These are phyloP conservation scores for Heteromyza rotundicornis DNA, from an alignment of 2,888 invertebrate genomes.

Conservation along the genomic window DNA sequence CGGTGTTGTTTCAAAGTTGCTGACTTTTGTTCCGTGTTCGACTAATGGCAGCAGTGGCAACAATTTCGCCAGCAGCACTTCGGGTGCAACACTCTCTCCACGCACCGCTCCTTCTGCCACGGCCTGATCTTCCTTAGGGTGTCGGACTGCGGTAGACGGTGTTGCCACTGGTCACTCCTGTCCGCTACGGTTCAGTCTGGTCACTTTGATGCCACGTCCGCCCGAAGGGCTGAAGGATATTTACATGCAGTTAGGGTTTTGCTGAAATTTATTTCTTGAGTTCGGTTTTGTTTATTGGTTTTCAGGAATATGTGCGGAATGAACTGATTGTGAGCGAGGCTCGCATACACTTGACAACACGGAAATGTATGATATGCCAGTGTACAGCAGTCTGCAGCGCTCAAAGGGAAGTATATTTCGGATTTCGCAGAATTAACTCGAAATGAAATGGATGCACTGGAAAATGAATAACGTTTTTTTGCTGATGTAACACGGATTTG, in stretches of 20 bases:
- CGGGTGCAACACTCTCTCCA: neutral
- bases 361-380: neutral
- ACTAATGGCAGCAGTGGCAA: neutral
- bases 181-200: conserved; percentile 10
- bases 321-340: too few species aligned
- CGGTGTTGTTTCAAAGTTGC: neutral
- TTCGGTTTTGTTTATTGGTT: conserved; percentile 28
- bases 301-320: too few species aligned
- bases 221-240: too few species aligned
- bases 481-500: too few species aligned
- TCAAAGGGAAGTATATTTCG: neutral
- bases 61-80: conserved; percentile 11
- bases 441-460: too few species aligned
- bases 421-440: neutral
- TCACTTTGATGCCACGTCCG: too few species aligned
- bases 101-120: neutral
- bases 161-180: conserved; percentile 17
- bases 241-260: neutral
- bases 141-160: conserved; percentile 4
- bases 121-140: too few species aligned
- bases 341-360: neutral
- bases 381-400: neutral
- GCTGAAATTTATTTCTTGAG: conserved; percentile 25
- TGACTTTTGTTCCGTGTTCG: conserved; percentile 2
- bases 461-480: too few species aligned